Evolutionary conservation across 2,113 vertebrate genomes (phyloP).

Genomic region (Xyrauchen texanus): DNA sequence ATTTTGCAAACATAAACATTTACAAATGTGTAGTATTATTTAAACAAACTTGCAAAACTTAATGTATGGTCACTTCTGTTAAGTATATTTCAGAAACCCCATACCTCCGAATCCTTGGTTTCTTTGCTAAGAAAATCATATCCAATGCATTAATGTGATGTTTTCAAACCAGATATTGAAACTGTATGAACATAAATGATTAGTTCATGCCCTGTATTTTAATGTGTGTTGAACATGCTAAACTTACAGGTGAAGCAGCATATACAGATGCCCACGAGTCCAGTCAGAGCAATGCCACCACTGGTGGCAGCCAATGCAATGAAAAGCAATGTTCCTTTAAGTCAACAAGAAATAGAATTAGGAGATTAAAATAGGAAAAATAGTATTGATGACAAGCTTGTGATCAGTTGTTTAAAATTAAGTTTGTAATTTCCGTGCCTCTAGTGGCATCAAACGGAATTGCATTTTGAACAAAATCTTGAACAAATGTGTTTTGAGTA

Average conservation of each 20-base stretch:
- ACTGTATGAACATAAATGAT: neutral
- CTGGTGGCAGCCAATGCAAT: neutral
- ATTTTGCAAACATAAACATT: neutral
- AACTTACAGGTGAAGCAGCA: conserved; percentile 9
- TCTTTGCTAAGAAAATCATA: neutral
- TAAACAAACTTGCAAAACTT: neutral
- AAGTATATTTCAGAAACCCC: neutral
- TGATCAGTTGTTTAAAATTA: too few relatives aligned
- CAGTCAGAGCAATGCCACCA: conserved; percentile 7
- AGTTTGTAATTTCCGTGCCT: too few relatives aligned
- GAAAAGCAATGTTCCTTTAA: neutral
- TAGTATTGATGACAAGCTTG: too few relatives aligned
- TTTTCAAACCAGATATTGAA: neutral
- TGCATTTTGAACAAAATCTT: too few relatives aligned
- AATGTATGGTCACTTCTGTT: neutral
- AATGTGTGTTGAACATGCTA: too few relatives aligned
- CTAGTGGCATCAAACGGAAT: too few relatives aligned
- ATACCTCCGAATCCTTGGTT: neutral
- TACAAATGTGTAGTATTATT: neutral
- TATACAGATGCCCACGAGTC: conserved; percentile 15
- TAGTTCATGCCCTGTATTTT: too few relatives aligned
- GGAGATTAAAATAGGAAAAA: neutral
- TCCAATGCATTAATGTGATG: conserved; percentile 2
- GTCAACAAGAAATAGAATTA: neutral
- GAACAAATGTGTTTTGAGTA: too few relatives aligned